phyloP scores from a whole-genome alignment of 2,888 invertebrate genomes.

The Habrosyne pyritoides region DNA sequence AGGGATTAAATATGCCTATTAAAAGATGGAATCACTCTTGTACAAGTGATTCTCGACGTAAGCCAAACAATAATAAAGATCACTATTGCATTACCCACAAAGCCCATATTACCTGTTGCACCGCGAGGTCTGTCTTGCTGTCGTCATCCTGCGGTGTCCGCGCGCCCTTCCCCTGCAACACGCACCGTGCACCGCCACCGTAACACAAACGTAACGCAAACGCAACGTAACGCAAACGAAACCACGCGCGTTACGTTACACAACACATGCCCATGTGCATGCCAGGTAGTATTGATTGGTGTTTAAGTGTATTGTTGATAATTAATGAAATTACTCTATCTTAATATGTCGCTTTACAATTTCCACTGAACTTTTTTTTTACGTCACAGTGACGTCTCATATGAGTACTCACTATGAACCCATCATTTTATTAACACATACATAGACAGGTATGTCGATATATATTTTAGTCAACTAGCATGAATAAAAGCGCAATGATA shows the following conservation, averaged over 20 bases:
- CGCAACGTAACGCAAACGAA: background rate
- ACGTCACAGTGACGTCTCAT: too few relatives aligned
- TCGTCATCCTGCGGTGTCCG: conserved; percentile 68
- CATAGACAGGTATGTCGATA: too few relatives aligned
- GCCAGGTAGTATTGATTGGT: conserved; percentile 12
- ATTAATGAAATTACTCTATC: too few relatives aligned
- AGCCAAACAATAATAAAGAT: background rate
- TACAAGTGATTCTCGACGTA: background rate
- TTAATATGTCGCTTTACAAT: too few relatives aligned
- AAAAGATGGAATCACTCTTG: too few relatives aligned
- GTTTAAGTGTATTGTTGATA: too few relatives aligned
- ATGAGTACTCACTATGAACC: too few relatives aligned
- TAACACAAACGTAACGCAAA: conserved; percentile 43
- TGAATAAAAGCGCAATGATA: too few relatives aligned
- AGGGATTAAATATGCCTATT: too few relatives aligned
- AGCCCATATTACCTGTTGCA: conserved; percentile 50
- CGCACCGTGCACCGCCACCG: conserved; percentile 64
- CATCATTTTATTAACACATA: too few relatives aligned
- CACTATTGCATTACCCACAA: background rate
- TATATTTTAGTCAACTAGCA: too few relatives aligned
- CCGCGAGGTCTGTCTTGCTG: conserved; percentile 49
- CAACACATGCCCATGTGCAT: conserved; percentile 14
- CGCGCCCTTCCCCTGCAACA: conserved; percentile 79
- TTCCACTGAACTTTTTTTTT: too few relatives aligned
- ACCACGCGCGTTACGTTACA: background rate